phyloP scores from a whole-genome alignment of 64 coral and sea anemone species.

The Montipora capricornis region DNA sequence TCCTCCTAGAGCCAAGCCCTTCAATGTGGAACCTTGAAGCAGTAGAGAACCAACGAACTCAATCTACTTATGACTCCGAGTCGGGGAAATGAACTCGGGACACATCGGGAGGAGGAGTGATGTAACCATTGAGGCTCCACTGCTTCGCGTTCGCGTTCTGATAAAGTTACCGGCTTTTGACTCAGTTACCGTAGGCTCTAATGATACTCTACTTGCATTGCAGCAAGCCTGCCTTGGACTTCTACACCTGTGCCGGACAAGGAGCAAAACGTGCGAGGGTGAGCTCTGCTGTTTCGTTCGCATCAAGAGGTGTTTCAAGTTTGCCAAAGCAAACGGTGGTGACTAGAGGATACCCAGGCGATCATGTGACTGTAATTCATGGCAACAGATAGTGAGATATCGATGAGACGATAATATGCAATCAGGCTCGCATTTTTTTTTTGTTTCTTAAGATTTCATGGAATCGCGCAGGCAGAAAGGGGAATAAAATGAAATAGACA shows the following conservation, averaged over 20 bases:
- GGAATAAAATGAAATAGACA: background rate
- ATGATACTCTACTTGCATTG: background rate
- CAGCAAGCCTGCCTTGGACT: background rate
- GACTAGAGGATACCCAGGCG: background rate
- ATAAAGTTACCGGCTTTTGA: too few relatives aligned
- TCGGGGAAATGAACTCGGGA: too few relatives aligned
- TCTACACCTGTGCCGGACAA: background rate
- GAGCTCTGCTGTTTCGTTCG: conserved; percentile 22
- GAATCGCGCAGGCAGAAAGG: background rate
- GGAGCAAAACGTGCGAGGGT: background rate
- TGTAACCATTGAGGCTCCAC: too few relatives aligned
- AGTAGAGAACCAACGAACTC: too few relatives aligned
- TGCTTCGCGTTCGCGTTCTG: too few relatives aligned
- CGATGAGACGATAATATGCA: background rate
- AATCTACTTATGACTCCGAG: too few relatives aligned
- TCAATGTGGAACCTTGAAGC: too few relatives aligned
- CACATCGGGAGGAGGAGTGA: too few relatives aligned
- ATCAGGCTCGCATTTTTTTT: conserved; percentile 21
- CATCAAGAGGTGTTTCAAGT: background rate
- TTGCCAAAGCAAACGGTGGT: background rate
- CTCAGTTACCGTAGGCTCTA: too few relatives aligned
- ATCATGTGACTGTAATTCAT: conserved; percentile 7
- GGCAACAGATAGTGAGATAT: conserved; percentile 29
- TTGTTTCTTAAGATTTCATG: background rate
- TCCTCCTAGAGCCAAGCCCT: too few relatives aligned